These are phyloP conservation scores for Aphrophora alni DNA, from an alignment of 2,888 invertebrate genomes.

Conservation along the genomic window DNA sequence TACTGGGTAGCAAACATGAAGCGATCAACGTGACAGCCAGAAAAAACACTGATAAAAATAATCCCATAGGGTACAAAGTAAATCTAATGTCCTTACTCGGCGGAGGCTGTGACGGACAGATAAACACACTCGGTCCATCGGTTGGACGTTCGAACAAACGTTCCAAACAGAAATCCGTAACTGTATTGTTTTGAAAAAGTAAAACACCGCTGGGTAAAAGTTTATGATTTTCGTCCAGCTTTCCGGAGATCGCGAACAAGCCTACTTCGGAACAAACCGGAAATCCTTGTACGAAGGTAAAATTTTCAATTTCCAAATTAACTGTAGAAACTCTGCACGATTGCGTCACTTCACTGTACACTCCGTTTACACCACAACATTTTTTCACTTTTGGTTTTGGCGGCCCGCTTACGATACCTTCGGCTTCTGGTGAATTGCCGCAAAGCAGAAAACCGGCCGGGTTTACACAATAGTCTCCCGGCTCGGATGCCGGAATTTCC, in stretches of 20 bases:
- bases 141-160: conserved; percentile 54
- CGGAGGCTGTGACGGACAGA: conserved; percentile 59
- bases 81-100: conserved; percentile 61
- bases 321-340: conserved; percentile 57
- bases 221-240: conserved; percentile 55
- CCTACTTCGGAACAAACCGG: conserved; percentile 61
- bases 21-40: conserved; percentile 81
- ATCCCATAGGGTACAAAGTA: conserved; percentile 76
- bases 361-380: conserved; percentile 73
- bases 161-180: conserved; percentile 60
- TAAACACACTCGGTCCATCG: conserved; percentile 62
- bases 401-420: conserved; percentile 45
- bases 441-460: conserved; percentile 70
- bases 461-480: conserved; percentile 73
- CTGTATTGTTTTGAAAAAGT: conserved; percentile 57
- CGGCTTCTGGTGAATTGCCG: conserved; percentile 54
- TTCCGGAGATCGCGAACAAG: conserved; percentile 61
- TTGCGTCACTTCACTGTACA: conserved; percentile 64
- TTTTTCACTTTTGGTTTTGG: conserved; percentile 57
- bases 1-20: conserved; percentile 79
- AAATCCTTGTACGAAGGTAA: conserved; percentile 60
- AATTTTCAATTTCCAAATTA: conserved; percentile 49
- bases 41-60: conserved; percentile 82
- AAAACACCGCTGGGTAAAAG: conserved; percentile 58
- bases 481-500: conserved; percentile 59